phyloP scores from a whole-genome alignment of 1,140 invertebrate species.

The Eupristina koningsbergeri region DNA sequence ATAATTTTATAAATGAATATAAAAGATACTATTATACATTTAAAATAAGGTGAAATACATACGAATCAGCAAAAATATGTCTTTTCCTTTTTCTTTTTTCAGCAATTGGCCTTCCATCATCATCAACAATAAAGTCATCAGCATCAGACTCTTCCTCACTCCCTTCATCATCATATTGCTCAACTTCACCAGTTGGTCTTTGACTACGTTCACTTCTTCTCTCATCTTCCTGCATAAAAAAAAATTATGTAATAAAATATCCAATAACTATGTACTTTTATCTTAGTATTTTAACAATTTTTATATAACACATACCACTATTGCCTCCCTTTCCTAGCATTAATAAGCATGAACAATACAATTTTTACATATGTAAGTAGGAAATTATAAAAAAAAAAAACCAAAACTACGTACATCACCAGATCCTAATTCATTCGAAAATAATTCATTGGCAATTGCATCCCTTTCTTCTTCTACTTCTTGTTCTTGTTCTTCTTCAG shows the following conservation, averaged over 20 bases:
- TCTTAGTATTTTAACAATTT: constrained; percentile 1
- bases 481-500: constrained; percentile 83
- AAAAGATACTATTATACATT: neutral
- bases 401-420: constrained; percentile 81
- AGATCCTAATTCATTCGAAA: constrained; percentile 79
- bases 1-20: constrained; percentile 10
- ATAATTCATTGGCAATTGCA: constrained; percentile 91
- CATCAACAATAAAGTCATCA: constrained; percentile 98
- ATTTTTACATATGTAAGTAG: constrained; percentile 42
- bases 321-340: constrained; percentile 62
- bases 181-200: constrained; percentile 74
- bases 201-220: constrained; percentile 80
- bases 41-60: constrained; percentile 67
- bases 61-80: constrained; percentile 93
- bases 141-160: constrained; percentile 89
- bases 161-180: constrained; percentile 83
- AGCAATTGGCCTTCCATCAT: constrained; percentile 92
- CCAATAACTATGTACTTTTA: neutral
- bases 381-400: constrained; percentile 30
- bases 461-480: constrained; percentile 85
- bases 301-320: constrained; percentile 58
- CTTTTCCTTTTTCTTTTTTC: constrained; percentile 90
- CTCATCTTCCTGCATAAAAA: constrained; percentile 81
- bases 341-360: constrained; percentile 54
- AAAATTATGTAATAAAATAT: neutral